These are phyloP conservation scores for Xestia sexstrigata DNA, from an alignment of 2,888 invertebrate genomes.

Conservation along the genomic window DNA sequence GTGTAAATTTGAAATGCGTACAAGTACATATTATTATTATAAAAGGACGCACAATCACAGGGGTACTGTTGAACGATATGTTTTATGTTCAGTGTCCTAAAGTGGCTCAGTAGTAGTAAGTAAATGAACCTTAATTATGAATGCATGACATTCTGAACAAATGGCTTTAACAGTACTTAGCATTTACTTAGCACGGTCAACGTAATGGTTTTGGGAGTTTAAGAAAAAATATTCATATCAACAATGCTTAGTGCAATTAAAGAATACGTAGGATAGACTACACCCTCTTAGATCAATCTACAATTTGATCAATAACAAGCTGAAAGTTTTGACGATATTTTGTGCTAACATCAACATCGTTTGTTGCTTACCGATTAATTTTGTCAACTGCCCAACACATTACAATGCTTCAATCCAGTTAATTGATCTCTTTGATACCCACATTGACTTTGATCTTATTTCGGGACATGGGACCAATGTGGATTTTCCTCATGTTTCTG, in stretches of 20 bases:
- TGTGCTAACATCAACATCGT: neutral
- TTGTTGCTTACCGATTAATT: constrained; percentile 12
- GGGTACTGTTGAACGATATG: constrained; percentile 45
- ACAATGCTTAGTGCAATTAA: constrained; percentile 31
- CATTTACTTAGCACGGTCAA: constrained; percentile 53
- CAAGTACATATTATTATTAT: neutral
- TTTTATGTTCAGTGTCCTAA: constrained; percentile 44
- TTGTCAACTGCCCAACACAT: neutral
- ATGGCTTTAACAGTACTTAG: constrained; percentile 58
- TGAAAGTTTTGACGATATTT: constrained; percentile 13
- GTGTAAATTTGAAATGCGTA: constrained; percentile 5
- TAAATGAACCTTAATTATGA: constrained; percentile 33
- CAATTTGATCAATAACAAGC: neutral
- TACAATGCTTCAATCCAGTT: constrained; percentile 2
- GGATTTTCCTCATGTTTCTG: neutral
- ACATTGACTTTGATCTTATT: constrained; percentile 25
- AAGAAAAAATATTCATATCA: constrained; percentile 47
- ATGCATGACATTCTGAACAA: constrained; percentile 50
- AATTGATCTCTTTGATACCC: constrained; percentile 7
- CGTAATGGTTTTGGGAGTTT: constrained; percentile 19
- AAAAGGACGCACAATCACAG: constrained; percentile 26
- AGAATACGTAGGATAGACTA: constrained; percentile 10
- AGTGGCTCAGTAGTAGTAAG: constrained; percentile 33
- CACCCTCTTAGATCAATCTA: constrained; percentile 32
- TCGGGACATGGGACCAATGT: constrained; percentile 1